Evolutionary conservation across 1,140 invertebrate genomes (phyloP).

Genomic region (Pseudobourletiella spinata): DNA sequence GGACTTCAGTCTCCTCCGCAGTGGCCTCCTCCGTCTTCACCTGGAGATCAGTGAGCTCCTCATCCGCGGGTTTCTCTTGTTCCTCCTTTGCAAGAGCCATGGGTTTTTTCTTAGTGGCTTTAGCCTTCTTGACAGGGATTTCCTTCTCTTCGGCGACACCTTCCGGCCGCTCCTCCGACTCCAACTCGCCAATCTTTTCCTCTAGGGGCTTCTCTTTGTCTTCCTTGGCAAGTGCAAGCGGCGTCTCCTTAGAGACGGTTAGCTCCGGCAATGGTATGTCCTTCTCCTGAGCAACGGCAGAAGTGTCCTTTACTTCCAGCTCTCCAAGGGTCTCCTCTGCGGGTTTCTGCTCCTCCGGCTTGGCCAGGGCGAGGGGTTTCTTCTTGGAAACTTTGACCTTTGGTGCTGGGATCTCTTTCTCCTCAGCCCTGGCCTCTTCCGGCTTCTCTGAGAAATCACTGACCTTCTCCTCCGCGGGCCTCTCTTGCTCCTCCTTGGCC

Average conservation of each 20-base stretch:
- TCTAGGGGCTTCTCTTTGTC: conserved; percentile 1
- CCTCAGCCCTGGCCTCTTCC: not conserved
- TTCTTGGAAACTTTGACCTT: not conserved
- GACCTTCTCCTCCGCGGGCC: not conserved
- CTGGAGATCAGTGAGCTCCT: not conserved
- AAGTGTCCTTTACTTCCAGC: not conserved
- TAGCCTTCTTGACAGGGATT: conserved; percentile 4
- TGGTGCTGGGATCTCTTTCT: not conserved
- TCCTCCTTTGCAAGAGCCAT: not conserved
- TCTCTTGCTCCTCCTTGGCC: not conserved
- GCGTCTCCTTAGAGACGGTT: not conserved
- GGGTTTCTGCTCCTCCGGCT: not conserved
- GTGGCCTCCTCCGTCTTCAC: not conserved
- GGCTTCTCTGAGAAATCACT: not conserved
- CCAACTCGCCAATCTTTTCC: not conserved
- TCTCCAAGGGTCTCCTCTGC: not conserved
- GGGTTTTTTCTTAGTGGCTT: not conserved
- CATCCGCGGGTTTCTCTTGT: not conserved
- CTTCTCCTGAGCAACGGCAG: not conserved
- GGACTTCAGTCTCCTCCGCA: not conserved
- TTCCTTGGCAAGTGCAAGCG: not conserved
- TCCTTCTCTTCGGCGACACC: not conserved
- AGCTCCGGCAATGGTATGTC: not conserved
- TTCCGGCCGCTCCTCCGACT: not conserved
- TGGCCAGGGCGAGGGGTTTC: not conserved